Evolutionary conservation across 2,888 invertebrate genomes (phyloP), one percentile per base, ranked within the genome.

Genomic region (Apeira syringaria): DNA sequence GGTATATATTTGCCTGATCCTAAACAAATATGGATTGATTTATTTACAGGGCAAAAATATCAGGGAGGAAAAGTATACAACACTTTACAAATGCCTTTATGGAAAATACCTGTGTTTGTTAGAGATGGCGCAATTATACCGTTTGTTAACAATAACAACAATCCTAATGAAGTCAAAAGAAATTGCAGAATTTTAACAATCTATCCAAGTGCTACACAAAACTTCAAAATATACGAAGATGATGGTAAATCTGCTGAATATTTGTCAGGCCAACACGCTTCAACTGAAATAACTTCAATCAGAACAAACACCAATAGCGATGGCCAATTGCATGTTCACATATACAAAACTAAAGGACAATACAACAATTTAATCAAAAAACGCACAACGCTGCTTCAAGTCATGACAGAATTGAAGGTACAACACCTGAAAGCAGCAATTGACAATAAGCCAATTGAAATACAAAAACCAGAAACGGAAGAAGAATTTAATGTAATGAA

Each of bases 51-150:
- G 1, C 59, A 77, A 50, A 85, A 79, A 64, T 86, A 80, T 59
- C 74, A 73, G 55, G 88, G 88, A 12, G 87, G 86, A 1, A 84
- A 79, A 65, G 67, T 86, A 41, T 69, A 77, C 42, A 82, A 87
- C 39, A 69, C 80, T 44, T 46, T 86, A 2, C 50, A 62, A 38
- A 55, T 71, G 5, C 88, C 88, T 0, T 25, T 87, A 2, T 89
- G 88, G 87, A 84, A 80, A 58, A 75, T 85, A 43, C 89, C 88
- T 11, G 66, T 88, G 6, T 88, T 85, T 53, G 50, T 89, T 2
- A 83, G 68, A 71, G 83, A 80, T 34, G 88, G 88, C 10, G 78
- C 86, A 8, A 80, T 89, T 22, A 70, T 89, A 50, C 88, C 88
- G n/a, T 75, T 85, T 68, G 69, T 70, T 0, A 77, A 80, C 49